A percentile compares a stretch with the other conserved stretches of the same genome.
phyloP scores from a whole-genome alignment of 2,888 invertebrate species.

The Tortrix viridana region DNA sequence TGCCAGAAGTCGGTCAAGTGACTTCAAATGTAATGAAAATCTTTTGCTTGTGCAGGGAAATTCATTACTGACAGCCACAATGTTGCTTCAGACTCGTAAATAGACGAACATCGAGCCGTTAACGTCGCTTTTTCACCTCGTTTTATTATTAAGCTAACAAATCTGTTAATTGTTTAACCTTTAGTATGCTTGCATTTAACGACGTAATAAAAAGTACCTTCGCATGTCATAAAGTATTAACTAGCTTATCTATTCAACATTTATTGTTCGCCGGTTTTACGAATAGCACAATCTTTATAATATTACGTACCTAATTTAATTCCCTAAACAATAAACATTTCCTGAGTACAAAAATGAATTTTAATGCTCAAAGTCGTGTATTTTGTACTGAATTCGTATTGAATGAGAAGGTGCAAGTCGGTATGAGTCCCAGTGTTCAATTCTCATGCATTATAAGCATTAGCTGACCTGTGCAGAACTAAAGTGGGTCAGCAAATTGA shows the following conservation, averaged over 20 bases:
- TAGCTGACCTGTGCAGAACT: slow-evolving; percentile 42
- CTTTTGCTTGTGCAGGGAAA: slow-evolving; percentile 47
- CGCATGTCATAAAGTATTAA: slow-evolving; percentile 12
- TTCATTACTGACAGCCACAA: slow-evolving; percentile 7
- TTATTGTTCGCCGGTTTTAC: not conserved
- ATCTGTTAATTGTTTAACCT: slow-evolving; percentile 7
- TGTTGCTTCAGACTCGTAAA: slow-evolving; percentile 16
- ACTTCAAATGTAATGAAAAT: slow-evolving; percentile 74
- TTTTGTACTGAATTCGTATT: not conserved
- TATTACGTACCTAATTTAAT: not conserved
- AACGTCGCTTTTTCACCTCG: slow-evolving; percentile 9
- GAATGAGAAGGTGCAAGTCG: slow-evolving; percentile 54
- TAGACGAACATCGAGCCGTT: slow-evolving; percentile 1
- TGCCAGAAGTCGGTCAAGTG: slow-evolving; percentile 67
- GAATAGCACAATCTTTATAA: slow-evolving; percentile 3
- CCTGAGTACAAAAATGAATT: not conserved
- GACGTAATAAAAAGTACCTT: slow-evolving; percentile 14
- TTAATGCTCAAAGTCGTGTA: not conserved
- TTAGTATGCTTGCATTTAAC: not conserved
- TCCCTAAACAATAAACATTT: too few relatives aligned
- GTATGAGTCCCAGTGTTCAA: slow-evolving; percentile 52
- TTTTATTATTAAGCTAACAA: slow-evolving; percentile 9
- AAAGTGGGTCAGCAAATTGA: slow-evolving; percentile 37
- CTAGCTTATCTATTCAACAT: slow-evolving; percentile 17
- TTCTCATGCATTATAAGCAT: slow-evolving; percentile 62